Base-by-base conservation (phyloP, 2,113 vertebrate genomes). In the Cyprinus carpio region DNA sequence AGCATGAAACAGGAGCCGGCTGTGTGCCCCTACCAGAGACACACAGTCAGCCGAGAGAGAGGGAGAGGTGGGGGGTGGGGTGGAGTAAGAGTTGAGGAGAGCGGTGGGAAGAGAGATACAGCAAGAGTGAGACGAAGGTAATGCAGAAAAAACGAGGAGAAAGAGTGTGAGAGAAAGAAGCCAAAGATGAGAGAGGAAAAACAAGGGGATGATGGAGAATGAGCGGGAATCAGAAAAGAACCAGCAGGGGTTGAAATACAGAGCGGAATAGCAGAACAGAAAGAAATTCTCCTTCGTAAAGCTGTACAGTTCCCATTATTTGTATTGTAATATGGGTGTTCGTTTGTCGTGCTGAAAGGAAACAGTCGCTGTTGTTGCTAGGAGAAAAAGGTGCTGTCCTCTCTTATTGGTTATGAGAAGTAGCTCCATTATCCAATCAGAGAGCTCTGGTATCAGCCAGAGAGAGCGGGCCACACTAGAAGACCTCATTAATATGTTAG, bases 241-340 rank as follows among this genome's bases (percentile, higher is more conserved):
- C 37, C 46, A 82, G 72, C 29, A 64, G 60, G 75, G 40, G 49
- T 51, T 27, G 43, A 83, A 58, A 76, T 71, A 82, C 11, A 46
- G 84, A 84, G 86, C 16, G 4, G 12, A 31, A 72, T 56, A 51
- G 13, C 12, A 40, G 65, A 88, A 81, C 69, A 86, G 58, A 77
- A 75, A 81, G 75, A 88, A 90, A 89, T 89, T 64, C 92, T 93
- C 93, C 92, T 81, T 87, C 78, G 86, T 85, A 89, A 89, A 91
- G 89, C 90, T 88, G 87, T 91, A 88, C 91, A 91, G 84, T 93
- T 92, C 93, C 89, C 92, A 92, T 96, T 93, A 95, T 96, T 96
- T 93, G 94, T 96, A 95, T 96, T 94, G 94, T 95, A 92, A 96
- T 96, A 95, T 96, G 95, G 95, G 95, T 96, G 96, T 96, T 94